A percentile compares a stretch with the other conserved stretches of the same genome.
These are phyloP conservation scores for Corythucha ciliata DNA, from an alignment of 2,888 invertebrate genomes.

Conservation along the genomic window DNA sequence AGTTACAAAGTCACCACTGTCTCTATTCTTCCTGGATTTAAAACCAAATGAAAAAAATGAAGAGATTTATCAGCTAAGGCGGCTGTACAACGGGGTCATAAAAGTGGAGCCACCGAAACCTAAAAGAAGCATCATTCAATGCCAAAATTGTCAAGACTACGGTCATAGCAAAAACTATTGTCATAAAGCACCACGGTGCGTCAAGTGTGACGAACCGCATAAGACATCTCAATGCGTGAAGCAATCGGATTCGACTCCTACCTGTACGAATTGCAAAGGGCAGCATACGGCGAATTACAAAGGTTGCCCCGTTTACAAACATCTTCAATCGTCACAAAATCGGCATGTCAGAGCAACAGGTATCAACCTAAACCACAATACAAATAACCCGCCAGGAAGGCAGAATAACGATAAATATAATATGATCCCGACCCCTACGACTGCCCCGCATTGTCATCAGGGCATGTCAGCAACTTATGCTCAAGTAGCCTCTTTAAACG, in stretches of 20 bases:
- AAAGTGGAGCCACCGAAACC: conserved; percentile 10
- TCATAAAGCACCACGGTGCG: conserved; percentile 1
- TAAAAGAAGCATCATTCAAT: neutral
- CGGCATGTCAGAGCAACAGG: too few relatives aligned
- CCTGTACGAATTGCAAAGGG: conserved; percentile 5
- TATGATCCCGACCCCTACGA: too few relatives aligned
- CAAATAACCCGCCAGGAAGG: too few relatives aligned
- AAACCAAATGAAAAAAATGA: too few relatives aligned
- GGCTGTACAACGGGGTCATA: conserved; percentile 1
- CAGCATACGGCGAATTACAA: conserved; percentile 7
- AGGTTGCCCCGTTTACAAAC: conserved; percentile 5
- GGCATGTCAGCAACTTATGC: too few relatives aligned
- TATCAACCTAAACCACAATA: too few relatives aligned
- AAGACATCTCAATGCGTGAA: neutral
- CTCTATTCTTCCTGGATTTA: conserved; percentile 11
- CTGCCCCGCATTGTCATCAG: too few relatives aligned
- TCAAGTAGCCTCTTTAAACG: too few relatives aligned
- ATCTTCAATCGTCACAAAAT: neutral
- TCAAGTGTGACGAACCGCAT: conserved; percentile 6
- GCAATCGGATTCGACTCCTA: neutral
- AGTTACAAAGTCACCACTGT: conserved; percentile 14
- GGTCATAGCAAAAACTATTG: conserved; percentile 12
- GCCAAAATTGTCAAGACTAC: conserved; percentile 12
- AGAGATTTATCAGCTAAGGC: too few relatives aligned
- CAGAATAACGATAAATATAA: too few relatives aligned